These are phyloP conservation scores for Antheraea assamensis DNA, from an alignment of 2,888 invertebrate genomes.

Conservation along the genomic window DNA sequence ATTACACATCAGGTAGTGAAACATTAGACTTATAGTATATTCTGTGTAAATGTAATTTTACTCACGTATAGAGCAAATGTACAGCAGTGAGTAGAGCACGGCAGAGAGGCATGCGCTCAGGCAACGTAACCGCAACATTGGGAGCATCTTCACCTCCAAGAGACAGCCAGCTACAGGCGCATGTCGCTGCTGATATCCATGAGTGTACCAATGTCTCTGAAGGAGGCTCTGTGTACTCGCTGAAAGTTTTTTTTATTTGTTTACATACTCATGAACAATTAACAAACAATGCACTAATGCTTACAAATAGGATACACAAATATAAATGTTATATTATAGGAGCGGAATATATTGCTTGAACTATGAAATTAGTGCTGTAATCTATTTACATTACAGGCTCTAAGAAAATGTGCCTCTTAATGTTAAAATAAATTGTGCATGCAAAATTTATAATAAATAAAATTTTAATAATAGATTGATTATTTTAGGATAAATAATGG, in stretches of 20 bases:
- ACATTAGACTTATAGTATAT: not conserved
- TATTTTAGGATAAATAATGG: not conserved
- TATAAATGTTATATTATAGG: no score
- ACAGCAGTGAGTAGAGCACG: slow-evolving; percentile 62
- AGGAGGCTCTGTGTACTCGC: slow-evolving; percentile 47
- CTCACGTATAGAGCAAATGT: slow-evolving; percentile 67
- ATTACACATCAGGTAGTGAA: not conserved
- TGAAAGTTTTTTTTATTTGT: not conserved
- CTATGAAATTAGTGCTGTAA: no score
- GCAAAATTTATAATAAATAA: no score
- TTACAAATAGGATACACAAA: no score
- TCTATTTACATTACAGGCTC: no score
- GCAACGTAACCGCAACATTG: slow-evolving; percentile 54
- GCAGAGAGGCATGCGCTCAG: slow-evolving; percentile 69
- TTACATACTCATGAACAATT: not conserved
- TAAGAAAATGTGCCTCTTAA: no score
- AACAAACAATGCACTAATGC: no score
- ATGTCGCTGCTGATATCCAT: slow-evolving; percentile 65
- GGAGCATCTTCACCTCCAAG: slow-evolving; percentile 61
- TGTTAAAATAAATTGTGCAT: no score
- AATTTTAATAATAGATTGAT: not conserved
- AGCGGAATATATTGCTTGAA: no score
- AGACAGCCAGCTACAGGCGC: slow-evolving; percentile 69
- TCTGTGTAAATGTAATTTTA: slow-evolving; percentile 21
- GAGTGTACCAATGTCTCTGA: slow-evolving; percentile 55